Conservation (phyloP, 2,888 invertebrate species). For the Tuta absoluta region DNA sequence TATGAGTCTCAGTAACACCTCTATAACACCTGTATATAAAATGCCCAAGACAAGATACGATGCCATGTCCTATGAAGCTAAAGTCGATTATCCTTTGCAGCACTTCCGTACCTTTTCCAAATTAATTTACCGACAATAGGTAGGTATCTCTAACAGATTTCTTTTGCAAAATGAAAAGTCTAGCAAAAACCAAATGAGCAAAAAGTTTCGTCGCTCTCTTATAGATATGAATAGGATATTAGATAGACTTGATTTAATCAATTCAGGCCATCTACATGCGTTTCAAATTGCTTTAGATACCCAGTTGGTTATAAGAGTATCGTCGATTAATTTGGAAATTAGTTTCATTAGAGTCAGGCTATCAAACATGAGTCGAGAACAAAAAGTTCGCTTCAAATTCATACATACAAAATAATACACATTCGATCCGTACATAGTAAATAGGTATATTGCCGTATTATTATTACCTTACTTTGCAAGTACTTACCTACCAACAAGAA, state of each 20-base stretch:
- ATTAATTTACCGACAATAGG: slow-evolving; percentile 35
- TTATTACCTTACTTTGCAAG: neutral
- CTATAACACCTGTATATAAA: neutral
- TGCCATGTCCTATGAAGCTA: neutral
- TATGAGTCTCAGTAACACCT: neutral
- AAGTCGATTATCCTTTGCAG: slow-evolving; percentile 8
- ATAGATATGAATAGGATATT: slow-evolving; percentile 14
- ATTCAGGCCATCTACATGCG: slow-evolving; percentile 31
- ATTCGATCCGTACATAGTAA: neutral
- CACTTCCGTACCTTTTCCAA: slow-evolving; percentile 19
- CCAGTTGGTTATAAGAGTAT: neutral
- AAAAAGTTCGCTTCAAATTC: neutral
- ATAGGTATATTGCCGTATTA: neutral
- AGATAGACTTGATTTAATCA: slow-evolving; percentile 28
- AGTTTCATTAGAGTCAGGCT: neutral
- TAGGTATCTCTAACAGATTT: slow-evolving; percentile 36
- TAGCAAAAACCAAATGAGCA: slow-evolving; percentile 41
- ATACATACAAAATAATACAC: no score
- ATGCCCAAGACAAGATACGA: neutral
- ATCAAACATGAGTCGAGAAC: neutral
- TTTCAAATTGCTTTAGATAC: neutral
- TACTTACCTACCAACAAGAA: neutral
- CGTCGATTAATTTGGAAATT: neutral
- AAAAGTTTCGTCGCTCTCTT: slow-evolving; percentile 31
- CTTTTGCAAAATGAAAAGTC: slow-evolving; percentile 28